Percentiles rank a stretch among this genome's conserved stretches.
Conservation (phyloP, 2,113 vertebrate genomes). For the Xerus inauris region DNA sequence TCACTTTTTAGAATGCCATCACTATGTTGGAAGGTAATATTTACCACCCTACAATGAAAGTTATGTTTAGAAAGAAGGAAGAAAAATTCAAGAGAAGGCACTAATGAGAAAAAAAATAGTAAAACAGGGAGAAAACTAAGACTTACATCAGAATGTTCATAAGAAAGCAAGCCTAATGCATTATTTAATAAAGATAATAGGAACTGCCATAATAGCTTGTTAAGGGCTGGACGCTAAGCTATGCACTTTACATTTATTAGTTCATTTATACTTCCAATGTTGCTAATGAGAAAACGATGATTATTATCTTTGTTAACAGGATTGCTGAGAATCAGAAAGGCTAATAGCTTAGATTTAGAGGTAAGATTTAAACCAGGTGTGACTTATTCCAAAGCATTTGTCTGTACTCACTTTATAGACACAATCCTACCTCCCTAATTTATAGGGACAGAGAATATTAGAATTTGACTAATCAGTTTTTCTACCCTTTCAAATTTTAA, state of each 20-base stretch:
- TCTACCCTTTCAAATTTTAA: not conserved
- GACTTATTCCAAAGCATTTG: not conserved
- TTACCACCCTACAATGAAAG: not conserved
- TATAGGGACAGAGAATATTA: not conserved
- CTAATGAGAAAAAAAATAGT: constrained; percentile 18
- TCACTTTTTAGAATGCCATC: not conserved
- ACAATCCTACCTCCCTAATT: not conserved
- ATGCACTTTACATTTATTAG: not conserved
- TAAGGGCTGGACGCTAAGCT: not conserved
- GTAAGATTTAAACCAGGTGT: not conserved
- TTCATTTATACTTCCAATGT: not conserved
- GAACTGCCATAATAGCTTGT: not conserved
- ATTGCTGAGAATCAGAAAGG: not conserved
- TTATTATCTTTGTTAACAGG: not conserved
- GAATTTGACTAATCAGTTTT: not conserved
- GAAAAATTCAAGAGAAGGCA: not conserved
- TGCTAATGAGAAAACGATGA: not conserved
- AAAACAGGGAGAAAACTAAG: not conserved
- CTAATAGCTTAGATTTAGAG: not conserved
- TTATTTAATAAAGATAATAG: constrained; percentile 30
- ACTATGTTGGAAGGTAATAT: not conserved
- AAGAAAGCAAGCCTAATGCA: not conserved
- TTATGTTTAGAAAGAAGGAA: not conserved
- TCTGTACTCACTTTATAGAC: not conserved
- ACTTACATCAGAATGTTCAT: not conserved